Evolutionary conservation across 2,797 vertebrate genomes (phyloP).

Genomic region (Gambusia yucatana): DNA sequence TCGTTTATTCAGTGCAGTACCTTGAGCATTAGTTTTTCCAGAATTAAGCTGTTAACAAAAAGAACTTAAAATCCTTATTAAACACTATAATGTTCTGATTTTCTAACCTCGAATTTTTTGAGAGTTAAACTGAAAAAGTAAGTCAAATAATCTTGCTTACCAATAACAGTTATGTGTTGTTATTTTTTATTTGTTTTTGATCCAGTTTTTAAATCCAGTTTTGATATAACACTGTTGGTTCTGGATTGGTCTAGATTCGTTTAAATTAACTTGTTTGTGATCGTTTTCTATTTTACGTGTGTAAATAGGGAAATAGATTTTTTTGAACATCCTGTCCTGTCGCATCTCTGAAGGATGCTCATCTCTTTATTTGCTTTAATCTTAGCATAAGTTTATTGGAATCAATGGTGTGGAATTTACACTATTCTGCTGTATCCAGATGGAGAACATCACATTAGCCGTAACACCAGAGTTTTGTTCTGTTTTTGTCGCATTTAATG

Average conservation of each 20-base stretch:
- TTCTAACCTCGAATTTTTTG: not conserved
- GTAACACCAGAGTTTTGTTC: not conserved
- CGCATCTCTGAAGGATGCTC: not conserved
- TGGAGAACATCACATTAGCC: not conserved
- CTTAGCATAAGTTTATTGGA: not conserved
- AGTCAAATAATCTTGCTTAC: not conserved
- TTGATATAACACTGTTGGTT: not conserved
- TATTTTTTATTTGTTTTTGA: not conserved
- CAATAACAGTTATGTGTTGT: not conserved
- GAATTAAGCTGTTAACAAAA: not conserved
- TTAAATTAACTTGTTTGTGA: not conserved
- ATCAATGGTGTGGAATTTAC: not conserved
- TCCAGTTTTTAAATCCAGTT: not conserved
- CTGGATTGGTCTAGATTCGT: not conserved
- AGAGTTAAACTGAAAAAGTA: not conserved
- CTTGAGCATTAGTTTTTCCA: not conserved
- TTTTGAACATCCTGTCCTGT: not conserved
- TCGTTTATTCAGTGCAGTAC: not conserved
- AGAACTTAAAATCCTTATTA: not conserved
- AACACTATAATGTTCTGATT: not conserved
- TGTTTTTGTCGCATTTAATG: not conserved
- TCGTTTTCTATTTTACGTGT: not conserved
- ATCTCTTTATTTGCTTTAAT: not conserved
- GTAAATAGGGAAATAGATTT: not conserved
- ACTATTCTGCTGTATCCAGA: not conserved